phyloP scores from a whole-genome alignment of 2,888 invertebrate genomes.

The Myopa tessellatipennis region DNA sequence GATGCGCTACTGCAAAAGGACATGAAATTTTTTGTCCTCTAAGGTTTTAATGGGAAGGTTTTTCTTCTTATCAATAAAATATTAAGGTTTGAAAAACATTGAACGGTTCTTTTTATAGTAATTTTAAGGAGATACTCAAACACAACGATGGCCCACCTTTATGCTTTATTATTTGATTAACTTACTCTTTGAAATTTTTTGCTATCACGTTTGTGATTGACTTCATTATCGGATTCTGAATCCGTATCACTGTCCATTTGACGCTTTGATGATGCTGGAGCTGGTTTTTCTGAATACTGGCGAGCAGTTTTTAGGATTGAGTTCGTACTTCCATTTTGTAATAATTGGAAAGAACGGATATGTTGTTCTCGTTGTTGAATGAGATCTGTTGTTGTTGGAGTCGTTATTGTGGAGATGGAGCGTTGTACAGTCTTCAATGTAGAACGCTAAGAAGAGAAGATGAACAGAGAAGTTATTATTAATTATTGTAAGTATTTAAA shows the following conservation, averaged over 20 bases:
- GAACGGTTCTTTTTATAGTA: too few relatives aligned
- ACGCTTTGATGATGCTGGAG: conserved; percentile 51
- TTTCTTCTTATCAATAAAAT: too few relatives aligned
- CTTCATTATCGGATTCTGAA: conserved; percentile 70
- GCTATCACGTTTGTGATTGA: conserved; percentile 55
- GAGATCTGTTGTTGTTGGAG: conserved; percentile 2
- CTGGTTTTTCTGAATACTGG: conserved; percentile 59
- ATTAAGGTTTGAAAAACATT: too few relatives aligned
- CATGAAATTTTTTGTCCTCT: too few relatives aligned
- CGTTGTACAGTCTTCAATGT: conserved; percentile 40
- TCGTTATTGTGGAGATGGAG: conserved; percentile 44
- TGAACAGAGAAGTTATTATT: background rate
- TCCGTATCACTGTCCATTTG: conserved; percentile 70
- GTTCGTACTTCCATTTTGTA: background rate
- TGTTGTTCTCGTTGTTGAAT: background rate
- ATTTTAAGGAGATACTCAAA: too few relatives aligned
- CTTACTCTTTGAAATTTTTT: background rate
- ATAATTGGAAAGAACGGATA: conserved; percentile 19
- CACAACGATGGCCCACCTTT: too few relatives aligned
- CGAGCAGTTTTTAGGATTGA: conserved; percentile 49
- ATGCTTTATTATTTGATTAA: background rate
- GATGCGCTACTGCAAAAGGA: too few relatives aligned
- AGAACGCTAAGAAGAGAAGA: conserved; percentile 42
- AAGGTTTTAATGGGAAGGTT: too few relatives aligned
- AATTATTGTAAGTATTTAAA: background rate